Base-by-base conservation (phyloP, 35 echinoderm and acorn worm genomes). In the Diadema setosum region DNA sequence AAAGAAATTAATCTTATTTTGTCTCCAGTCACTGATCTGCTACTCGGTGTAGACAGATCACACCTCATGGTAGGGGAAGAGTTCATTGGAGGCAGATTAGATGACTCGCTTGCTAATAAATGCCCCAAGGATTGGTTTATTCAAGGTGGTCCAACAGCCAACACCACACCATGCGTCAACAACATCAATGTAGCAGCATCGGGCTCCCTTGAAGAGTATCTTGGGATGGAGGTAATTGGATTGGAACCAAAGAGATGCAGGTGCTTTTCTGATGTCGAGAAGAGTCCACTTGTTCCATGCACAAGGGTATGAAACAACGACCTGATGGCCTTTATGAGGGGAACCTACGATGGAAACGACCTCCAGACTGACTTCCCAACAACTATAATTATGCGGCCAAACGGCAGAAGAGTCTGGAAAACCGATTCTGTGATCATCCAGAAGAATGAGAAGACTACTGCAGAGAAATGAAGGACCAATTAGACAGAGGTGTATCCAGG, bases 1-100 rank as follows among this genome's bases (percentile, higher is more conserved):
- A n/a, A n/a, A n/a, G n/a, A n/a, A n/a, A n/a, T n/a, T n/a, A n/a
- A n/a, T n/a, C n/a, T n/a, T n/a, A n/a, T n/a, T n/a, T n/a, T n/a
- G n/a, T n/a, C n/a, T n/a, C n/a, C n/a, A n/a, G n/a, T n/a, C n/a
- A n/a, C n/a, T n/a, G n/a, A n/a, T n/a, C n/a, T n/a, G n/a, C n/a
- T n/a, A n/a, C n/a, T n/a, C n/a, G 82, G 82, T 18, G 52, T 85
- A 25, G 82, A 85, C 39, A 85, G 63, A 12, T n/a, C 82, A 39
- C 46, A 85, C 46, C 37, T 85, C 2, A 85, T 59, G 82, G 39
- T 85, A 27, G 58, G 82, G 52, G 50, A 85, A 56, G n/a, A n/a
- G n/a, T n/a, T n/a, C n/a, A n/a, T n/a, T n/a, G n/a, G n/a, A n/a
- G n/a, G n/a, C n/a, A n/a, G n/a, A n/a, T n/a, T n/a, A n/a, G n/a